These are phyloP conservation scores for Neodiprion virginianus DNA, from an alignment of 1,140 invertebrate genomes.

Conservation along the genomic window DNA sequence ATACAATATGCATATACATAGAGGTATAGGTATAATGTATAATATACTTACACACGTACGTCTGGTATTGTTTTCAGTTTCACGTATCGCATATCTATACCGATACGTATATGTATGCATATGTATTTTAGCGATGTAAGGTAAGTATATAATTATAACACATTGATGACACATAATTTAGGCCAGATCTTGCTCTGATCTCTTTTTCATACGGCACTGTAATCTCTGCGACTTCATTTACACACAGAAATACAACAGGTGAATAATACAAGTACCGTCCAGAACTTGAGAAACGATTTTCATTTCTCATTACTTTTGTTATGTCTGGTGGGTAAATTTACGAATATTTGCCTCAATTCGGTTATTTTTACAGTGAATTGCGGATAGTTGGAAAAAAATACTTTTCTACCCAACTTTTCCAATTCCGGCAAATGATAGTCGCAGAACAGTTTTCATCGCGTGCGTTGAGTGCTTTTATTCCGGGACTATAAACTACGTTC, in stretches of 20 bases:
- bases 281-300: too few relatives aligned
- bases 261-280: too few relatives aligned
- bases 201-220: not conserved
- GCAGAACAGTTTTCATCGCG: not conserved
- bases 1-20: not conserved
- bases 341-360: conserved; percentile 9
- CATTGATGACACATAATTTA: conserved; percentile 45
- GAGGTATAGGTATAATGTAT: too few relatives aligned
- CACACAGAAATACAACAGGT: too few relatives aligned
- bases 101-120: not conserved
- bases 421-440: not conserved
- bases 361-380: not conserved
- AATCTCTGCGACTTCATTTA: not conserved
- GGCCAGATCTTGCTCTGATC: conserved; percentile 34
- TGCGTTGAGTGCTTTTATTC: not conserved
- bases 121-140: conserved; percentile 2
- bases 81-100: not conserved
- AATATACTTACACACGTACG: too few relatives aligned
- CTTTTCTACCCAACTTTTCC: not conserved
- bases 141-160: conserved; percentile 31
- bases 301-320: conserved; percentile 12
- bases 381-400: not conserved
- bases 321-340: conserved; percentile 21
- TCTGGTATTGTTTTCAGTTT: not conserved
- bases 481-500: not conserved